Percentiles rank a stretch among this genome's conserved stretches.
Evolutionary conservation across 2,888 invertebrate genomes (phyloP).

Genomic region (Erpobdella octoculata): DNA sequence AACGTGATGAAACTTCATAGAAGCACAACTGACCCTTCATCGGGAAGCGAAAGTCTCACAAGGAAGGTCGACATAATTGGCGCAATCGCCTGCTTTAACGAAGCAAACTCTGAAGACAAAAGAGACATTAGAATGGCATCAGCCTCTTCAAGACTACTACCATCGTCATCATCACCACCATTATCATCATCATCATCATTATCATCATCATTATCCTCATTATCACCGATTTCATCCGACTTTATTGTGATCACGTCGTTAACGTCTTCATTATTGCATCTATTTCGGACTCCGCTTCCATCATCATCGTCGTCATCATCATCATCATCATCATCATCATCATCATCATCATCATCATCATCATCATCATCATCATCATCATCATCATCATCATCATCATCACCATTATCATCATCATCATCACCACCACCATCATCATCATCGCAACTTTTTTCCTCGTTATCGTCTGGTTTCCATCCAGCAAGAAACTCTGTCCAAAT

Average conservation of each 20-base stretch:
- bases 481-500: too few species aligned
- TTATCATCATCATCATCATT: conserved; percentile 12
- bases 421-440: conserved; percentile 7
- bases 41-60: too few species aligned
- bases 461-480: too few species aligned
- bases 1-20: too few species aligned
- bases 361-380: conserved; percentile 7
- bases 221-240: not conserved
- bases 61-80: too few species aligned
- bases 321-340: not conserved
- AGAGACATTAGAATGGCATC: too few species aligned
- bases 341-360: conserved; percentile 7
- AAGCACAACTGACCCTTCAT: too few species aligned
- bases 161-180: conserved; percentile 16
- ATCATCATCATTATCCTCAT: conserved; percentile 5
- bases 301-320: conserved; percentile 2
- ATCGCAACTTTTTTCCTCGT: not conserved
- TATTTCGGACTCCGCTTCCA: not conserved
- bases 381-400: conserved; percentile 1
- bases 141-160: not conserved
- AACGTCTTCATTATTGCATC: too few species aligned
- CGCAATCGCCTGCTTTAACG: too few species aligned
- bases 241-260: too few species aligned
- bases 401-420: conserved; percentile 11
- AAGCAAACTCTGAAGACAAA: too few species aligned